A percentile compares a stretch with the other conserved stretches of the same genome.
phyloP scores from a whole-genome alignment of 2,888 invertebrate genomes.

The Melanchra persicariae region DNA sequence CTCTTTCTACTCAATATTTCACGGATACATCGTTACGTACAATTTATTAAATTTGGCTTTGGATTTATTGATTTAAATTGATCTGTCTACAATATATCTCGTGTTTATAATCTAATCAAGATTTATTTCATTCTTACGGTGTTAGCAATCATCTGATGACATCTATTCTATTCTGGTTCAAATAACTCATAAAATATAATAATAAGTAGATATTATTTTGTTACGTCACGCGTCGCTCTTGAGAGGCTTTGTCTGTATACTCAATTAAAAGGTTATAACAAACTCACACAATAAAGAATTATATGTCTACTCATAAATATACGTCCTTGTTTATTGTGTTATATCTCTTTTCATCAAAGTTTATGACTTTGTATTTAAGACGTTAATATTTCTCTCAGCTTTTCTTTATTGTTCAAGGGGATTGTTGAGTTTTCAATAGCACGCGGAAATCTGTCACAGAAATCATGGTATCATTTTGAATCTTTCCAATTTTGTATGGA shows the following conservation, averaged over 20 bases:
- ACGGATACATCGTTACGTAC: no score
- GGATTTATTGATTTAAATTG: no score
- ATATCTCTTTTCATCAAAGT: conserved; percentile 13
- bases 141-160: no score
- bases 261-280: conserved; percentile 23
- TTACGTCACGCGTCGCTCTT: conserved; percentile 7
- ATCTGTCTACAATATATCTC: no score
- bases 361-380: conserved; percentile 12
- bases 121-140: no score
- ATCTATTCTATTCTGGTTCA: background rate
- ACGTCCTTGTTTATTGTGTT: conserved; percentile 17
- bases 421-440: conserved; percentile 18
- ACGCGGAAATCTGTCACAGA: conserved; percentile 4
- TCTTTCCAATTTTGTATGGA: background rate
- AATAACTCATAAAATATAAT: conserved; percentile 5
- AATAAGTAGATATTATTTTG: conserved; percentile 4
- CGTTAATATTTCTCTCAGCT: conserved; percentile 14
- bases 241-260: conserved; percentile 17
- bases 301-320: conserved; percentile 14
- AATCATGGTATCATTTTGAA: background rate
- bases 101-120: no score
- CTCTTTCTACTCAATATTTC: no score
- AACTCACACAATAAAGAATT: conserved; percentile 25
- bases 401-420: conserved; percentile 14
- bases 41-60: no score